phyloP scores from a whole-genome alignment of 2,888 invertebrate species.

The Andricus quercusramuli region DNA sequence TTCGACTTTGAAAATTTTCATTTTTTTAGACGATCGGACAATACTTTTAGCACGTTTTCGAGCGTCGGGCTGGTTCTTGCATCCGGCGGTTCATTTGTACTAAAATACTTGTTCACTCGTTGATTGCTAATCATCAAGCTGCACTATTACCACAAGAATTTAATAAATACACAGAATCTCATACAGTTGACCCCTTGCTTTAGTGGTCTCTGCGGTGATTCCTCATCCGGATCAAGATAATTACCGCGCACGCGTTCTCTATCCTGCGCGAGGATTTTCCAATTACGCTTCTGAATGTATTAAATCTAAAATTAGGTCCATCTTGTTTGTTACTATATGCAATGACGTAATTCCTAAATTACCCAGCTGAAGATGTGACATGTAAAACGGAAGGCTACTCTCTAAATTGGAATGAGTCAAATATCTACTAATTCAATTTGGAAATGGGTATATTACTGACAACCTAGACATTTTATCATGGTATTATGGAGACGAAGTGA shows the following conservation, averaged over 20 bases:
- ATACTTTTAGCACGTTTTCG: too few relatives aligned
- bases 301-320: conserved; percentile 15
- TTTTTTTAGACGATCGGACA: too few relatives aligned
- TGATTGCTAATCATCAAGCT: conserved; percentile 15
- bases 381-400: not conserved
- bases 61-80: too few relatives aligned
- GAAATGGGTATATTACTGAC: not conserved
- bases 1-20: too few relatives aligned
- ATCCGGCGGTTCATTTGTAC: too few relatives aligned
- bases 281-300: conserved; percentile 41
- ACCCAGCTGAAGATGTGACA: not conserved
- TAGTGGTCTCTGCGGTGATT: conserved; percentile 48
- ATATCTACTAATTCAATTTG: not conserved
- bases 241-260: conserved; percentile 46
- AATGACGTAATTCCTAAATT: conserved; percentile 15
- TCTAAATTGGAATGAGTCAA: not conserved
- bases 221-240: conserved; percentile 55
- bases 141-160: conserved; percentile 1
- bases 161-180: conserved; percentile 16
- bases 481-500: not conserved
- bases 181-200: conserved; percentile 27
- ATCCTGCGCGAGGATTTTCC: not conserved
- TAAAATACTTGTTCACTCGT: not conserved
- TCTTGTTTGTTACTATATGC: not conserved
- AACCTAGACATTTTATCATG: not conserved